These are phyloP conservation scores for Edolisoma coerulescens DNA, from an alignment of 2,113 vertebrate species.

Conservation along the genomic window DNA sequence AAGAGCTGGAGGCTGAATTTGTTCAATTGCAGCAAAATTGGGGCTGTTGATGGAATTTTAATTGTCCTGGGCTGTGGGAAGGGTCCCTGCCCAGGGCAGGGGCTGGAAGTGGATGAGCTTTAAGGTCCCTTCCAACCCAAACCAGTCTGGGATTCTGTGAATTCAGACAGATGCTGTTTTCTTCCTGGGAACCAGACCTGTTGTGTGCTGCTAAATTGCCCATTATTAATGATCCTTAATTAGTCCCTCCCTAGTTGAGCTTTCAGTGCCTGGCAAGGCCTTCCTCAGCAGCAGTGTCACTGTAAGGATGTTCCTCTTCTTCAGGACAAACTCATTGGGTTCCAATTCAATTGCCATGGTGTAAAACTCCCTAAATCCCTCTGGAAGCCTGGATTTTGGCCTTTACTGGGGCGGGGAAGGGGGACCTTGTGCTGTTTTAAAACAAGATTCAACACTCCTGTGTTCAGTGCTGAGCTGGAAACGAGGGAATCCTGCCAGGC, in stretches of 20 bases:
- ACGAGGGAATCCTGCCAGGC: background rate
- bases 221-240: background rate
- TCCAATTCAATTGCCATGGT: background rate
- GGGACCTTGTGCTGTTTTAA: slow-evolving; percentile 13
- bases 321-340: background rate
- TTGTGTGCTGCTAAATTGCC: background rate
- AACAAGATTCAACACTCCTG: background rate
- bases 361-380: background rate
- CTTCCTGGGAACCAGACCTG: background rate
- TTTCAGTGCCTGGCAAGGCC: background rate
- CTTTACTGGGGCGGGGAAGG: background rate
- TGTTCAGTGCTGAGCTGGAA: slow-evolving; percentile 26
- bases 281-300: background rate
- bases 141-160: background rate
- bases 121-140: background rate
- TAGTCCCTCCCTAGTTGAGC: background rate
- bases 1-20: background rate
- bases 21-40: background rate
- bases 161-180: background rate
- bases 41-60: background rate
- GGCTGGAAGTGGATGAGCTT: background rate
- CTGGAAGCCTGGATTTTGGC: background rate
- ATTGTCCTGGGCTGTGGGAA: background rate
- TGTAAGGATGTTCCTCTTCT: background rate
- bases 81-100: background rate